Evolutionary conservation across 2,113 vertebrate genomes (phyloP), one percentile per base, ranked within the genome.

Genomic region (Calonectris borealis): DNA sequence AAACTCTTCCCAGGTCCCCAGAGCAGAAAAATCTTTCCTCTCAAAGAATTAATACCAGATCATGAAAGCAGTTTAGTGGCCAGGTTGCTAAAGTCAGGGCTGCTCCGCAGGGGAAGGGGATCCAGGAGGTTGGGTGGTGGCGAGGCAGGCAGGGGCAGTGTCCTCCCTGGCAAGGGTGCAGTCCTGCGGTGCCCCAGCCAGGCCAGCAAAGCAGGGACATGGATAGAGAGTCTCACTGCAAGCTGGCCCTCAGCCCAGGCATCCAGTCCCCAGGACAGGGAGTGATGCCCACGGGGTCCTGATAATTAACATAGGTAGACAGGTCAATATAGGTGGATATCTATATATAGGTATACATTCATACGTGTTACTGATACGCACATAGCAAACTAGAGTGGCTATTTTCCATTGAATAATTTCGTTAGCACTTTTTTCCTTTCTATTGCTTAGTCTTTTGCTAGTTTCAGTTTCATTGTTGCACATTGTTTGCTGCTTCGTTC

Each of bases 171-270:
- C 16, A 34, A 31, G 18, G 12, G 6, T 7, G 4, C 9, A 19
- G 26, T 44, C 21, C 27, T 36, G 3, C 0, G 0, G 16, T 68
- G 48, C 21, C n/a, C 27, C 13, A 34, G 8, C 6, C 24, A 61
- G 48, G 17, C 19, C 68, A 70, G 51, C 5, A 29, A 66, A 58
- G 19, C 15, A 36, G 17, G 16, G 31, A 42, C 11, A 11, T 11
- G 36, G 13, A 32, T 8, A 69, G 60, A 66, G 16, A n/a, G 20
- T 31, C 15, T 62, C 26, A 19, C 14, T 54, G 8, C 0, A 1
- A 57, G 22, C 18, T 70, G 15, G 2, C 19, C 49, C 16, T 69
- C 26, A 48, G 34, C 17, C 54, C 7, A 29, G 13, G 10, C 17
- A 86, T 46, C 13, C 25, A 52, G 18, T 2, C 13, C 11, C 10